Base-by-base conservation (phyloP, 2,797 vertebrate species). In the Enteromius afrohamiltoni region DNA sequence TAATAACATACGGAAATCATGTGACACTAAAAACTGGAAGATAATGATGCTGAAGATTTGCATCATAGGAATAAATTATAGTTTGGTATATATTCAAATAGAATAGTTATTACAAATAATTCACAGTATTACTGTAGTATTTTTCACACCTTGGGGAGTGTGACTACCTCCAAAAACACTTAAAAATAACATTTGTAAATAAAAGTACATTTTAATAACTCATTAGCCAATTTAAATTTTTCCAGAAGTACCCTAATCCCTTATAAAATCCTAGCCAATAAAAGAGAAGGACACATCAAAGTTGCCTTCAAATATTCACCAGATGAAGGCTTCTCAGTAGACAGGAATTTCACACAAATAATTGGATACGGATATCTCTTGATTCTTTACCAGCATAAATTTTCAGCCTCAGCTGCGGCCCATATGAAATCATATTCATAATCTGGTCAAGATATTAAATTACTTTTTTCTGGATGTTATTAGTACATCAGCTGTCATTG, bases 231-330 rank as follows among this genome's bases (percentile, higher is more conserved):
- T 26, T 26, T 6, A 8, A 2, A 0, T 47, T 29, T 49, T 29
- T 26, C 21, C 42, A 47, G n/a, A 47, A 71, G 26, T 7, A 16
- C 3, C 14, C n/a, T 29, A 71, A 29, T 9, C 17, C 5, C 47
- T 2, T 40, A 40, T 40, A 9, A 40, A 40, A n/a, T 37, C 10
- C 11, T 74, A 34, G 19, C 14, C 42, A 19, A 3, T 71, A 16
- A 73, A 51, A 26, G 70, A 73, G 23, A 73, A 49, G 16, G 69
- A 71, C 45, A 71, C 69, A 71, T 47, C 68, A 47, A 17, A 47
- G 14, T 26, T 47, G 4, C 16, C 45, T 31, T 73, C 26, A 51
- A 6, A 73, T 26, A 73, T 11, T 29, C 17, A 34, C 47, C 47
- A 31, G 47, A 51, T 51, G 70, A 73, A 19, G 9, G 17, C 9